These are phyloP conservation scores for Pterobdella sp. DNA, from an alignment of 2,888 invertebrate genomes.

Conservation along the genomic window DNA sequence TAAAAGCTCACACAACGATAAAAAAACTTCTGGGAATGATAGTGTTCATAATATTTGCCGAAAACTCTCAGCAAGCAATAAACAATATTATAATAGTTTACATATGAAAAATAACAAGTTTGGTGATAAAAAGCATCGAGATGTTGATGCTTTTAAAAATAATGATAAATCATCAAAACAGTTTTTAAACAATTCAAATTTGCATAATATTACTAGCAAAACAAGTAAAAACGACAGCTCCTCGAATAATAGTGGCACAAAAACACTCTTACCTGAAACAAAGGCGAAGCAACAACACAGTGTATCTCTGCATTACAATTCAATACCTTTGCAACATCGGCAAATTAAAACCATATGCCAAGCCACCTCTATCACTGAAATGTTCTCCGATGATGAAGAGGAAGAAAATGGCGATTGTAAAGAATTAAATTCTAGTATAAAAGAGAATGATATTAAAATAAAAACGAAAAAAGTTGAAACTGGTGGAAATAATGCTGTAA, in stretches of 20 bases:
- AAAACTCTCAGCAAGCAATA: not conserved
- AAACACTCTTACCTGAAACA: too few species aligned
- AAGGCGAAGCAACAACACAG: too few species aligned
- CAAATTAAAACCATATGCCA: not conserved
- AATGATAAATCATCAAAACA: too few species aligned
- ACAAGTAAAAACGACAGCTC: not conserved
- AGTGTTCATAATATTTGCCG: not conserved
- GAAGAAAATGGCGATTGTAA: not conserved
- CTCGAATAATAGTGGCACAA: not conserved
- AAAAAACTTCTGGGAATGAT: not conserved
- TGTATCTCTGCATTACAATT: not conserved
- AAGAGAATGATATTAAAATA: too few species aligned
- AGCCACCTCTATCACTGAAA: not conserved
- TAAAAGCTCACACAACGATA: not conserved
- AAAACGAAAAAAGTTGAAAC: too few species aligned
- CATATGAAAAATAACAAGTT: not conserved
- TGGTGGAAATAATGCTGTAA: too few species aligned
- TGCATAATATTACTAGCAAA: too few species aligned
- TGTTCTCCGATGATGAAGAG: constrained; percentile 3
- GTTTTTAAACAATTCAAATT: too few species aligned
- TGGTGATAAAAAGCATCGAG: not conserved
- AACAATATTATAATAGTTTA: too few species aligned
- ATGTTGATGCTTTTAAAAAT: too few species aligned
- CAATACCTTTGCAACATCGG: not conserved
- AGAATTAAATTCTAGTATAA: too few species aligned